phyloP scores from a whole-genome alignment of 2,888 invertebrate species.

The Salticus scenicus region DNA sequence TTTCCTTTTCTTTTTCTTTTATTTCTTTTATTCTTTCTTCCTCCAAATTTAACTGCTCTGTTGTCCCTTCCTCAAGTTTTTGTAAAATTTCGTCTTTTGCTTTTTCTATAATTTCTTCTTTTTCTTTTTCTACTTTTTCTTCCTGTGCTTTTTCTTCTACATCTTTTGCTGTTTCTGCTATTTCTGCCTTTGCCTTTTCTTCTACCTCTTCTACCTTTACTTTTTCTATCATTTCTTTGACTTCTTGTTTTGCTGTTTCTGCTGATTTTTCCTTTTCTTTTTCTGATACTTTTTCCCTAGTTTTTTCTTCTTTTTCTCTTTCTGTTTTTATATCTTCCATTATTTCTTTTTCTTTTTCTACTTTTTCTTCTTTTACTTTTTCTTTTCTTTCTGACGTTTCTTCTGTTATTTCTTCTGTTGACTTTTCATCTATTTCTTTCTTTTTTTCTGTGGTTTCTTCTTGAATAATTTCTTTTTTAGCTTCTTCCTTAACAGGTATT shows the following conservation, averaged over 20 bases:
- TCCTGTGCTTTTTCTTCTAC: too few relatives aligned
- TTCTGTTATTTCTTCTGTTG: conserved; percentile 7
- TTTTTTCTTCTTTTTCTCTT: not conserved
- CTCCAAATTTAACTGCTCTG: not conserved
- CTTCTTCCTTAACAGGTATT: not conserved
- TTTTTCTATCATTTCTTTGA: conserved; percentile 24
- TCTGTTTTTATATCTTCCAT: not conserved
- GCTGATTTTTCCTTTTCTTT: not conserved
- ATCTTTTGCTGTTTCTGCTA: not conserved
- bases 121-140: not conserved
- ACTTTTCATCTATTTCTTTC: not conserved
- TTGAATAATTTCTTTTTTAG: not conserved
- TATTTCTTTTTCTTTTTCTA: not conserved
- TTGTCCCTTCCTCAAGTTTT: not conserved
- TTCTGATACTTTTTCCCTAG: not conserved
- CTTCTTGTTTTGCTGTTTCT: not conserved
- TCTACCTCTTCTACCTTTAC: not conserved
- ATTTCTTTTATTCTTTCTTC: not conserved
- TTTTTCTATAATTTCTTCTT: not conserved
- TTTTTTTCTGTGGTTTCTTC: not conserved
- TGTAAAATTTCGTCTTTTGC: not conserved
- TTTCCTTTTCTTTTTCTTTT: not conserved
- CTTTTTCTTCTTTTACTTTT: not conserved
- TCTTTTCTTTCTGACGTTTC: not conserved
- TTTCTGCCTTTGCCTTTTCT: not conserved